A percentile compares a stretch with the other conserved stretches of the same genome.
These are phyloP conservation scores for Galerucella calmariensis DNA, from an alignment of 2,888 invertebrate genomes.

Conservation along the genomic window DNA sequence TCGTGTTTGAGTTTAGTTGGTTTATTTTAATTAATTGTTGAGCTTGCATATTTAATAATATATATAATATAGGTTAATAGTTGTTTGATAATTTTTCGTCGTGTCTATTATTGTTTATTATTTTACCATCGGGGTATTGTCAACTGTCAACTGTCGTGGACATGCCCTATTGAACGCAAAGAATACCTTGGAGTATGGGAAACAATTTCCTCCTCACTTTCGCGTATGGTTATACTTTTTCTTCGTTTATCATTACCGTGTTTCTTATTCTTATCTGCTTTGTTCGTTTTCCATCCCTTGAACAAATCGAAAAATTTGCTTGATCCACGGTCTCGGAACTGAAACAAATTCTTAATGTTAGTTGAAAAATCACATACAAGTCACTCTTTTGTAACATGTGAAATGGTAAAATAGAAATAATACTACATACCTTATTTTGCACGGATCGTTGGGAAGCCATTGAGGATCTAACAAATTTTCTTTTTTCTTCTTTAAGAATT, in stretches of 20 bases:
- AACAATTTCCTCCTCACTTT: not conserved
- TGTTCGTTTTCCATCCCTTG: not conserved
- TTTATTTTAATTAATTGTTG: no score
- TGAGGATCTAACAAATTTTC: conserved; percentile 1
- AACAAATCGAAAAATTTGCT: conserved; percentile 9
- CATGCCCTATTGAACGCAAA: no score
- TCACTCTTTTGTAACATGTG: not conserved
- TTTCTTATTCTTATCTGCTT: not conserved
- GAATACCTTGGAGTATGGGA: not conserved
- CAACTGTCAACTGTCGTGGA: no score
- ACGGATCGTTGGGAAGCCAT: not conserved
- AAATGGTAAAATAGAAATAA: not conserved
- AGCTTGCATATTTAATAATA: no score
- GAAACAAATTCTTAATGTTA: not conserved
- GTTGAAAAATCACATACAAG: not conserved
- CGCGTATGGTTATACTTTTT: conserved; percentile 5
- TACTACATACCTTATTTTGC: not conserved
- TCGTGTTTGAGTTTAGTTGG: no score
- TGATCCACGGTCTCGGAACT: not conserved
- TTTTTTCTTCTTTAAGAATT: conserved; percentile 23
- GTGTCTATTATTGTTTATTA: no score
- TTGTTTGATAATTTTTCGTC: no score
- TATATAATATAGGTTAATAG: no score
- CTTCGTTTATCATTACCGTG: not conserved
- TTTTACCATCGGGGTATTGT: no score